A percentile compares a stretch with the other conserved stretches of the same genome.
These are phyloP conservation scores for Psylliodes chrysocephalus DNA, from an alignment of 2,888 invertebrate species.

Conservation along the genomic window DNA sequence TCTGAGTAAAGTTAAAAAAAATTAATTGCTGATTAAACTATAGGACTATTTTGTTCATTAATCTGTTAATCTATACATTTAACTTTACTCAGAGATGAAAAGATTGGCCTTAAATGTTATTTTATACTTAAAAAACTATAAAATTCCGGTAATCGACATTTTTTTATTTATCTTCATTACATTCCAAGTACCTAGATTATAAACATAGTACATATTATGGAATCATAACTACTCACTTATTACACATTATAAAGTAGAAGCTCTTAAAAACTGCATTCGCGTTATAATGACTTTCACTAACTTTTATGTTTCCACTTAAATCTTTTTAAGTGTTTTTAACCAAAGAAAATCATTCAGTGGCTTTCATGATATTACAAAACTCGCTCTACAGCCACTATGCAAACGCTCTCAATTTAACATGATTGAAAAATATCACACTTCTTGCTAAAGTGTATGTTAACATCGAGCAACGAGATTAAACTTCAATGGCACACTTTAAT, in stretches of 20 bases:
- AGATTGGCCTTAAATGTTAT: no score
- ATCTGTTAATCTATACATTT: no score
- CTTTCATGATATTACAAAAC: constrained; percentile 4
- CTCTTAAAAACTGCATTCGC: constrained; percentile 7
- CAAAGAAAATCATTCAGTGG: not conserved
- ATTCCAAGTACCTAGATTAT: no score
- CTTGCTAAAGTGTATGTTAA: constrained; percentile 9
- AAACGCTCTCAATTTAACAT: constrained; percentile 10
- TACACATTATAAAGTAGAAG: not conserved
- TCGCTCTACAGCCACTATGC: not conserved
- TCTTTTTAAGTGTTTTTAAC: constrained; percentile 9
- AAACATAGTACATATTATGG: no score
- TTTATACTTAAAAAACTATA: no score
- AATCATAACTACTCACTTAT: no score
- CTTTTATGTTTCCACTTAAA: constrained; percentile 9
- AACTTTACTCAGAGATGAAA: no score
- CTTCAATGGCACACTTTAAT: constrained; percentile 5
- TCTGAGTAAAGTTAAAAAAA: no score
- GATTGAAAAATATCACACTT: constrained; percentile 14
- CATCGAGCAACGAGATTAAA: constrained; percentile 8
- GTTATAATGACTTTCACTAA: not conserved
- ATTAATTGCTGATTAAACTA: no score
- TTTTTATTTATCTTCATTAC: no score
- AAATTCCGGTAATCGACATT: no score
- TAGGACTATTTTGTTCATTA: no score